These are phyloP conservation scores for Trichogramma pretiosum DNA, from an alignment of 1,140 invertebrate genomes.

Conservation along the genomic window DNA sequence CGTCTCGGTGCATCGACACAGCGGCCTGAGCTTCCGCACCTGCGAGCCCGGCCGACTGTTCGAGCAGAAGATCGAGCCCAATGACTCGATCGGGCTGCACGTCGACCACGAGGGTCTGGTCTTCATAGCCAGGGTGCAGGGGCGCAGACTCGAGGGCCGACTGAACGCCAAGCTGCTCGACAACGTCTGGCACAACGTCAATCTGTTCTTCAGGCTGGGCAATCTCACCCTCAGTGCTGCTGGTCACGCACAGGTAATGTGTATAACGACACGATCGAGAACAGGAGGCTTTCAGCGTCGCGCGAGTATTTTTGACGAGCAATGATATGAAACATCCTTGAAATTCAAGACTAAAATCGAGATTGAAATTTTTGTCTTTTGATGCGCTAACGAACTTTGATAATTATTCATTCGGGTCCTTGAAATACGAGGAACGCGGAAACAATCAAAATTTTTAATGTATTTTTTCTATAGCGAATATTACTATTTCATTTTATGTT, in stretches of 20 bases:
- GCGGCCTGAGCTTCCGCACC: conserved; percentile 70
- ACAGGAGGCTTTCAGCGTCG: too few species aligned
- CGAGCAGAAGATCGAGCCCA: conserved; percentile 57
- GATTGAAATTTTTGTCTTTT: too few species aligned
- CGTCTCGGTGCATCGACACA: conserved; percentile 65
- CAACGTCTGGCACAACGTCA: conserved; percentile 74
- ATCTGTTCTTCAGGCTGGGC: conserved; percentile 55
- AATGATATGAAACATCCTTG: too few species aligned
- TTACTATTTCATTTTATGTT: too few species aligned
- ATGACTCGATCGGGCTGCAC: conserved; percentile 57
- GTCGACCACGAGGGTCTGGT: conserved; percentile 59
- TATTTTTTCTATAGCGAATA: too few species aligned
- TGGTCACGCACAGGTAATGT: conserved; percentile 46
- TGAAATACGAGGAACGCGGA: too few species aligned
- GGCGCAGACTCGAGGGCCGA: conserved; percentile 51
- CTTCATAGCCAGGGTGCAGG: conserved; percentile 51
- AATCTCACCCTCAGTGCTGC: conserved; percentile 55
- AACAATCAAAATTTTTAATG: too few species aligned
- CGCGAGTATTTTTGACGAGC: too few species aligned
- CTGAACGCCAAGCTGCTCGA: conserved; percentile 61
- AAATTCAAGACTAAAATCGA: too few species aligned
- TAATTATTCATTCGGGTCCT: too few species aligned
- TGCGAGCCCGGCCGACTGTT: conserved; percentile 69
- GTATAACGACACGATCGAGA: too few species aligned
- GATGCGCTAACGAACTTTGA: too few species aligned